Percentiles rank a stretch among this genome's conserved stretches.
phyloP scores from a whole-genome alignment of 2,797 vertebrate species.

The Coracias cyanogaster region DNA sequence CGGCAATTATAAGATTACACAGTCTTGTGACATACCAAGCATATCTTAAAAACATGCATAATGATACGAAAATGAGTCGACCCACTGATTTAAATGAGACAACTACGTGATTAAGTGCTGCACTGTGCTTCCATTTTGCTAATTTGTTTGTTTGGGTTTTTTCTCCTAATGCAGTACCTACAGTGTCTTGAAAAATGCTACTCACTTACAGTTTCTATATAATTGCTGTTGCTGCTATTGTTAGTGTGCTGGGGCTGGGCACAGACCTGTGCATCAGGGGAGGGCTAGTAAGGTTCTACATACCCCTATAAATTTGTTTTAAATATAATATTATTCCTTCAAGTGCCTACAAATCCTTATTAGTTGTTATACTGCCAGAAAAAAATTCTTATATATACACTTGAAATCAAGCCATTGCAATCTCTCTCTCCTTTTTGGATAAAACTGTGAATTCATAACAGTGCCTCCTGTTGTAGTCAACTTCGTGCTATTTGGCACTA shows the following conservation, averaged over 20 bases:
- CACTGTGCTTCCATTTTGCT: slow-evolving; percentile 20
- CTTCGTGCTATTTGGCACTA: neutral
- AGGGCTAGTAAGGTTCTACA: neutral
- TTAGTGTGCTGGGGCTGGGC: neutral
- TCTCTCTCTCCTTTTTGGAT: neutral
- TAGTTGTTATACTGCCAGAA: neutral
- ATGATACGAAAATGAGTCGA: slow-evolving; percentile 17
- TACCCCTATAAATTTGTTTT: neutral
- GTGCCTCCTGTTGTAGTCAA: neutral
- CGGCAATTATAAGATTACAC: slow-evolving; percentile 39
- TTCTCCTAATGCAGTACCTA: neutral
- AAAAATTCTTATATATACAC: neutral
- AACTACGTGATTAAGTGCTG: slow-evolving; percentile 11
- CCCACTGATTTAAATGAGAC: slow-evolving; percentile 46
- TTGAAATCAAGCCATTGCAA: neutral
- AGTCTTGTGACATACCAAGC: slow-evolving; percentile 12
- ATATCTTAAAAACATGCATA: slow-evolving; percentile 30
- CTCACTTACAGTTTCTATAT: neutral
- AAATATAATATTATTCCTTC: neutral
- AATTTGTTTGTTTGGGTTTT: slow-evolving; percentile 22
- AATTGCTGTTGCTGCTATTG: slow-evolving; percentile 24
- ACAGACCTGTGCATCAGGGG: neutral
- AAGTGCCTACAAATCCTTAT: neutral
- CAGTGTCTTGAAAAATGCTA: neutral
- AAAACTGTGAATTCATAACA: neutral